Percentiles rank a stretch among this genome's conserved stretches.
Evolutionary conservation across 2,113 vertebrate genomes (phyloP).

Genomic region (Sialia sialis): DNA sequence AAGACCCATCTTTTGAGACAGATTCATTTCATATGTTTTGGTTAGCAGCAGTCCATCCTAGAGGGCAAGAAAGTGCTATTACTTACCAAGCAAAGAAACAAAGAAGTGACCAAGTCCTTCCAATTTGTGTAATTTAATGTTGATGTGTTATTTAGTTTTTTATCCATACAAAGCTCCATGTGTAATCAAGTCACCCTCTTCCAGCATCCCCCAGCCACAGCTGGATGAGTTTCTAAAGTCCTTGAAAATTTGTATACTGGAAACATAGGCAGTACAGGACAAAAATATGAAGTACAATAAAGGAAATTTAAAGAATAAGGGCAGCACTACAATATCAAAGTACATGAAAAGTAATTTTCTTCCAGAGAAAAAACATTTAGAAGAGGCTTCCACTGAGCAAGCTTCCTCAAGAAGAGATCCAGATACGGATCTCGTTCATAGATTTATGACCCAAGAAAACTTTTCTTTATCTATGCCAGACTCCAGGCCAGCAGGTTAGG

Average conservation of each 20-base stretch:
- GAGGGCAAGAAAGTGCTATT: neutral
- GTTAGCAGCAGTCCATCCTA: neutral
- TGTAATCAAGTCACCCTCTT: neutral
- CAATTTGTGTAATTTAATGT: neutral
- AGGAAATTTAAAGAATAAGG: neutral
- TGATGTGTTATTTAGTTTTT: neutral
- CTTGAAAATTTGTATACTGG: neutral
- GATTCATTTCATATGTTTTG: fast-evolving
- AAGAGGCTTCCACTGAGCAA: neutral
- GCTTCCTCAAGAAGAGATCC: neutral
- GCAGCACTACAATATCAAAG: neutral
- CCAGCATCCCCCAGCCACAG: neutral
- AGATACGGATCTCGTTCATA: neutral
- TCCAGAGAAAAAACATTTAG: neutral
- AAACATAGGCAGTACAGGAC: neutral
- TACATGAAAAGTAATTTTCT: neutral
- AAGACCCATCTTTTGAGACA: neutral
- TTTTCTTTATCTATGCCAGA: neutral
- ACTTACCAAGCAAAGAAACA: neutral
- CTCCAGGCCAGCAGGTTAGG: neutral
- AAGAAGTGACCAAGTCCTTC: neutral
- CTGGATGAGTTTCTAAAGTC: neutral
- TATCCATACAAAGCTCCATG: neutral
- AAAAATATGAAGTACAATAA: neutral
- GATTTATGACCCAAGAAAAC: neutral